Conservation (phyloP, 2,888 invertebrate genomes). For the Aplocera efformata region DNA sequence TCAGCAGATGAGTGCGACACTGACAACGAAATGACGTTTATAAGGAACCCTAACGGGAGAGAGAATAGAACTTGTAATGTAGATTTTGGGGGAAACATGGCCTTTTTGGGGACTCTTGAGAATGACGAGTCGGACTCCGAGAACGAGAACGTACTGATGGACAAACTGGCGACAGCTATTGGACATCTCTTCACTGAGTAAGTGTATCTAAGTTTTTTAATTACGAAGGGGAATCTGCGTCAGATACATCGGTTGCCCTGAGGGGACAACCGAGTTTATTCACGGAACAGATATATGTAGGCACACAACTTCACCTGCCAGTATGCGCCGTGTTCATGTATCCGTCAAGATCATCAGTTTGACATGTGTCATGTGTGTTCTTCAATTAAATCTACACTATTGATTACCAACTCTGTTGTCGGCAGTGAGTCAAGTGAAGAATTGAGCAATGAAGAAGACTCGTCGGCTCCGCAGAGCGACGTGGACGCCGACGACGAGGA, state of each 20-base stretch:
- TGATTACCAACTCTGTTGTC: neutral
- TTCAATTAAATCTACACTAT: no score
- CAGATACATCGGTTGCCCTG: no score
- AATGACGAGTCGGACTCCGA: slow-evolving; percentile 87
- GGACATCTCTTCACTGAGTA: slow-evolving; percentile 89
- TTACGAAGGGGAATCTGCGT: no score
- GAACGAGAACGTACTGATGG: slow-evolving; percentile 85
- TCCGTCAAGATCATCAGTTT: no score
- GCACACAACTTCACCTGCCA: no score
- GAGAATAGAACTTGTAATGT: slow-evolving; percentile 54
- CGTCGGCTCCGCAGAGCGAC: slow-evolving; percentile 65
- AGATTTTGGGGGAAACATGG: slow-evolving; percentile 70
- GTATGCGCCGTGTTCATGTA: no score
- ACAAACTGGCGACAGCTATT: slow-evolving; percentile 86
- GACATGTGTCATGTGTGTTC: no score
- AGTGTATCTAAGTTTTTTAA: no score
- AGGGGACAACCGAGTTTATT: no score
- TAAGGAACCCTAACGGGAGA: slow-evolving; percentile 62
- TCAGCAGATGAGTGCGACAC: slow-evolving; percentile 82
- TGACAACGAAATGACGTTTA: slow-evolving; percentile 81
- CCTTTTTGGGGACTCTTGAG: slow-evolving; percentile 73
- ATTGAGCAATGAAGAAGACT: slow-evolving; percentile 61
- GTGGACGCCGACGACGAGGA: slow-evolving; percentile 49
- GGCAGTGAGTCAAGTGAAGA: slow-evolving; percentile 69
- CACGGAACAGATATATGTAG: no score